Base-by-base conservation (phyloP, 2,797 vertebrate genomes). In the Dallia pectoralis region DNA sequence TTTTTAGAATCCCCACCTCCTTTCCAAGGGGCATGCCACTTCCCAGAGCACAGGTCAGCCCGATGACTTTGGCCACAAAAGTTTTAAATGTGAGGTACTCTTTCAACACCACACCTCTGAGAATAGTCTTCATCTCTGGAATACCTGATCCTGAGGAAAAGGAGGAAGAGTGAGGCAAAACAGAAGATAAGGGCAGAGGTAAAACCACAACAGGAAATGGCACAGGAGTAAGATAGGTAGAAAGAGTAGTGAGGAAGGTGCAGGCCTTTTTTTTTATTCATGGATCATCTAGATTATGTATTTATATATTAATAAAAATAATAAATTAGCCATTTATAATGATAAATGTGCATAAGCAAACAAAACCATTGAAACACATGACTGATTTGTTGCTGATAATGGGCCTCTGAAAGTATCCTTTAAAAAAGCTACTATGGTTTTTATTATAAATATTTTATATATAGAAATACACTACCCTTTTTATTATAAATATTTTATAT, bases 81-180 rank as follows among this genome's bases (percentile, higher is more conserved):
- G 97, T 99, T 91, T 99, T 99, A 80, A 99, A 92, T 51, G 97
- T 99, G 85, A 99, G 93, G 80, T 99, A 99, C 83, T 99, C 97
- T 87, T 99, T 99, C 72, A 99, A 94, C 77, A 99, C 96, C 0
- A 99, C 95, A 0, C 97, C 97, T 36, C 97, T 91, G 47, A 99
- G 91, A 80, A 99, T 99, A 4, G 97, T 99, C 91, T 99, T 99
- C 97, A 99, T 99, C 91, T 99, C 97, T 0, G 97, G 97, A 86
- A 99, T 99, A 62, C 97, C 97, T 0, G 97, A 99, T 74, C 97
- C 97, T 99, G 18, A 47, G 49, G 69, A 40, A 71, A 44, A 19
- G 33, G 3, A 29, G 77, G 29, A 14, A 7, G 22, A 59, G 11
- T n/a, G 53, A 25, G 25, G 40, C 9, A 32, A 15, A 3, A 6